A percentile compares a stretch with the other conserved stretches of the same genome.
Evolutionary conservation across 2,797 vertebrate genomes (phyloP).

Genomic region (Aphelocoma californica): DNA sequence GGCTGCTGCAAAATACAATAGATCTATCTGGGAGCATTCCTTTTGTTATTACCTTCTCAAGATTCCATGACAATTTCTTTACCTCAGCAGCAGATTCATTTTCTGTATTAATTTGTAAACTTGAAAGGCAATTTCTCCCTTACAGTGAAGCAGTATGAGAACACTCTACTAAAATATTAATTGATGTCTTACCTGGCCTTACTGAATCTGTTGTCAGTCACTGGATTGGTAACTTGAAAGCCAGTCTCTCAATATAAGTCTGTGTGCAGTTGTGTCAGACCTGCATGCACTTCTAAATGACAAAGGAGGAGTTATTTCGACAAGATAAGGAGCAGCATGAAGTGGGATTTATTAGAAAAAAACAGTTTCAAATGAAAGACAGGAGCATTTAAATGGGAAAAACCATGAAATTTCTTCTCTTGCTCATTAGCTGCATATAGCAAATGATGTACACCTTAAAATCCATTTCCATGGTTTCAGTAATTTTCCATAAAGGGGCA

Average conservation of each 20-base stretch:
- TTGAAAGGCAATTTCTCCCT: not conserved
- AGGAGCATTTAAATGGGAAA: not conserved
- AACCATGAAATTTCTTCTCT: not conserved
- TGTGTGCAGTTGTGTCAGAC: not conserved
- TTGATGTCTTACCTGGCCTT: not conserved
- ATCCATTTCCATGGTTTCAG: not conserved
- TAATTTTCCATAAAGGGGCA: not conserved
- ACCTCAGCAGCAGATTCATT: not conserved
- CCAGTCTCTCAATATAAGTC: not conserved
- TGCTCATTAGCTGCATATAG: not conserved
- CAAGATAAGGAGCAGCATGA: not conserved
- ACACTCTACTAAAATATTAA: not conserved
- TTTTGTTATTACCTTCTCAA: not conserved
- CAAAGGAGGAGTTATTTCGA: not conserved
- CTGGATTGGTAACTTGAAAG: not conserved
- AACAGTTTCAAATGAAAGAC: not conserved
- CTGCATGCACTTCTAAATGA: not conserved
- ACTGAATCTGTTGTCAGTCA: not conserved
- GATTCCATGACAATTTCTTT: not conserved
- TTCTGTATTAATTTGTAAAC: not conserved
- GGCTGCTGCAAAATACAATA: not conserved
- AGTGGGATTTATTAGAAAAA: not conserved
- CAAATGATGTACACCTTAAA: not conserved
- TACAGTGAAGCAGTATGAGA: not conserved
- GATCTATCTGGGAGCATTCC: not conserved